These are phyloP conservation scores for Oryzias sinensis DNA, from an alignment of 2,797 vertebrate genomes.

Conservation along the genomic window DNA sequence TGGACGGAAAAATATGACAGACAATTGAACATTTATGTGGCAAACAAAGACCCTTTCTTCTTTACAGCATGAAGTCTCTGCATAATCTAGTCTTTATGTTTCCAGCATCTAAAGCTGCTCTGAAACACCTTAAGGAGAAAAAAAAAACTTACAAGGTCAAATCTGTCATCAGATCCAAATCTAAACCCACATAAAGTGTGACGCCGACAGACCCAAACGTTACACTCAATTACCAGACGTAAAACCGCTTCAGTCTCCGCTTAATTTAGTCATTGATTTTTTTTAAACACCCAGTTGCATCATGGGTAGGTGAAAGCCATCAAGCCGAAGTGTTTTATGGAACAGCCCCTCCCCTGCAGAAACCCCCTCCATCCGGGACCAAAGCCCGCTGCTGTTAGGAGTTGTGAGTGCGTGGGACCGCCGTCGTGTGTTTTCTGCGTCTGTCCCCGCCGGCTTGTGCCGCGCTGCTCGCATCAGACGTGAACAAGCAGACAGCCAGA, in stretches of 20 bases:
- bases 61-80: too few relatives aligned
- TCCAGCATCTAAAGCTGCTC: too few relatives aligned
- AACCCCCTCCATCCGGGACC: constrained; percentile 11
- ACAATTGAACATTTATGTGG: too few relatives aligned
- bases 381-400: constrained; percentile 26
- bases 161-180: too few relatives aligned
- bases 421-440: constrained; percentile 24
- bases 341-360: constrained; percentile 11
- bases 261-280: constrained; percentile 74
- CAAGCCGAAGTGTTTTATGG: constrained; percentile 49
- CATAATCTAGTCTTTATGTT: too few relatives aligned
- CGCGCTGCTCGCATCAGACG: constrained; percentile 40
- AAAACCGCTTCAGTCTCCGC: constrained; percentile 64
- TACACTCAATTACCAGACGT: constrained; percentile 28
- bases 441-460: constrained; percentile 32
- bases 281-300: constrained; percentile 60
- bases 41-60: too few relatives aligned
- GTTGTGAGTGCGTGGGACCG: constrained; percentile 29
- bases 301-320: constrained; percentile 49
- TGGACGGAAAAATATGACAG: too few relatives aligned
- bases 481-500: constrained; percentile 41
- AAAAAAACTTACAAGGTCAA: too few relatives aligned
- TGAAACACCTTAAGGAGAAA: too few relatives aligned
- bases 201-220: background rate
- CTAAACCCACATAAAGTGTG: constrained; percentile 2